These are phyloP conservation scores for Apotomis turbidana DNA, from an alignment of 2,888 invertebrate genomes.

Conservation along the genomic window DNA sequence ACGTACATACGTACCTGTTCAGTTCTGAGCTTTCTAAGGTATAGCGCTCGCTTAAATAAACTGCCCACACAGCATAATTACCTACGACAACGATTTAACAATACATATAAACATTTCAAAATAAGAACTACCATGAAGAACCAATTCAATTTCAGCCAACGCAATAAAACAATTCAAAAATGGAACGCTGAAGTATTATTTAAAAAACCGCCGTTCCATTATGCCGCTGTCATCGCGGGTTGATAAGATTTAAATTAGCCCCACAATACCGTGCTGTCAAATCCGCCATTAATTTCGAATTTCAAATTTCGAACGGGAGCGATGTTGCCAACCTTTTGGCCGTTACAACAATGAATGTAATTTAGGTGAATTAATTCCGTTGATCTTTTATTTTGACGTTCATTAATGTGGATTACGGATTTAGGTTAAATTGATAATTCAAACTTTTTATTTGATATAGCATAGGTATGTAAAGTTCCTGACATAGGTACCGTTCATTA, in stretches of 20 bases:
- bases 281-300: constrained; percentile 80
- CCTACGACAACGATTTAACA: constrained; percentile 1
- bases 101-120: constrained; percentile 32
- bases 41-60: too few species aligned
- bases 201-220: constrained; percentile 78
- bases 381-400: constrained; percentile 54
- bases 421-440: constrained; percentile 17
- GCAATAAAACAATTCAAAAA: constrained; percentile 43
- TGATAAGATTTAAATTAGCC: constrained; percentile 84
- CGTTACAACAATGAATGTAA: constrained; percentile 52
- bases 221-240: constrained; percentile 80
- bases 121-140: constrained; percentile 29
- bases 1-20: too few species aligned
- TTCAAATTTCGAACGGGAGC: constrained; percentile 79
- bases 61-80: too few species aligned
- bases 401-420: constrained; percentile 47
- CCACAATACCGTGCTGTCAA: constrained; percentile 83
- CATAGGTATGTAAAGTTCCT: background rate
- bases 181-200: constrained; percentile 69
- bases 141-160: constrained; percentile 39
- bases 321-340: constrained; percentile 51
- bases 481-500: too few species aligned
- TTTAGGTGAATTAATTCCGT: constrained; percentile 65
- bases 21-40: too few species aligned
- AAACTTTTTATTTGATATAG: background rate